These are phyloP conservation scores for Syritta pipiens DNA, from an alignment of 2,888 invertebrate genomes.

Conservation along the genomic window DNA sequence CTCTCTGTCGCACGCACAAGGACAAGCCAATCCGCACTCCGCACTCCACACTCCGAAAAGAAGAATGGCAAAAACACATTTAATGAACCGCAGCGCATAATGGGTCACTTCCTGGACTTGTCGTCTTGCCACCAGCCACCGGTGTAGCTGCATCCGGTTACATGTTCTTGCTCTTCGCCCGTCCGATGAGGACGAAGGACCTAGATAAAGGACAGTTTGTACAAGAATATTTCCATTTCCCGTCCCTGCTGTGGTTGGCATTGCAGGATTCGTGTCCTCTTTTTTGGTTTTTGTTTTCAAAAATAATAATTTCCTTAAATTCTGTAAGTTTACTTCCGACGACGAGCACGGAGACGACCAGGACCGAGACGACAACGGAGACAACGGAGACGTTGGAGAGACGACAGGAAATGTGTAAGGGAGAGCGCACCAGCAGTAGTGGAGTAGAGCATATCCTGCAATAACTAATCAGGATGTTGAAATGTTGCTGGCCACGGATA, in stretches of 20 bases:
- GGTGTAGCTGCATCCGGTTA: slow-evolving; percentile 62
- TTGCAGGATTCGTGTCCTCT: slow-evolving; percentile 27
- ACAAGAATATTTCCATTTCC: slow-evolving; percentile 64
- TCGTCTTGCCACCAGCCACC: slow-evolving; percentile 57
- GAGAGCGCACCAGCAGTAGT: slow-evolving; percentile 42
- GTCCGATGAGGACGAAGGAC: neutral
- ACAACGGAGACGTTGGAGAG: neutral
- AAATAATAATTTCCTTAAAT: slow-evolving; percentile 59
- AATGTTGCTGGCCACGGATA: slow-evolving; percentile 47
- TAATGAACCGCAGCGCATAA: slow-evolving; percentile 63
- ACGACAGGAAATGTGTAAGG: slow-evolving; percentile 20
- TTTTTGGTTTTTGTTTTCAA: slow-evolving; percentile 22
- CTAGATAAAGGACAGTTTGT: slow-evolving; percentile 41
- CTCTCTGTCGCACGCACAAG: no score
- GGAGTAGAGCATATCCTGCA: slow-evolving; percentile 44
- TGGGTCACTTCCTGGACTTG: slow-evolving; percentile 59
- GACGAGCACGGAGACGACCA: slow-evolving; percentile 6
- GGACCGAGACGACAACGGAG: slow-evolving; percentile 15
- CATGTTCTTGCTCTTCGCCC: slow-evolving; percentile 34
- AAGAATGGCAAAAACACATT: slow-evolving; percentile 55
- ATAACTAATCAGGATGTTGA: slow-evolving; percentile 66
- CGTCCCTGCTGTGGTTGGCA: slow-evolving; percentile 45
- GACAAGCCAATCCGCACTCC: no score
- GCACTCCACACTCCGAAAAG: neutral
- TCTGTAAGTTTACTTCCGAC: slow-evolving; percentile 46